Conservation (phyloP, 2,888 invertebrate genomes). For the Noctua janthe region DNA sequence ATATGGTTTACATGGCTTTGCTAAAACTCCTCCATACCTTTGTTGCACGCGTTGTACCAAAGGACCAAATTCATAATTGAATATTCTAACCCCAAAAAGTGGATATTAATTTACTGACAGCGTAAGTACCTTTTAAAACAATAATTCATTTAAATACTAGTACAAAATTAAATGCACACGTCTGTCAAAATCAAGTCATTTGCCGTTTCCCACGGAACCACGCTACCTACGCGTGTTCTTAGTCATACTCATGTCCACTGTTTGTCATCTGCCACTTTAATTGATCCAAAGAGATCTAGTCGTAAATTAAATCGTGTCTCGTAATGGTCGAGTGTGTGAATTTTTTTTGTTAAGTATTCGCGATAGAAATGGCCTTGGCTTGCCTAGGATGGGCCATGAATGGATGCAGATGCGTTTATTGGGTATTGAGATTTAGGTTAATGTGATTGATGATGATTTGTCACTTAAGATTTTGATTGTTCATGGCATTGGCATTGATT, state of each 20-base stretch:
- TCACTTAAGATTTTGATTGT: slow-evolving; percentile 14
- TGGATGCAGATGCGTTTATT: slow-evolving; percentile 58
- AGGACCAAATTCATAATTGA: too few species aligned
- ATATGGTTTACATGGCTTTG: background rate
- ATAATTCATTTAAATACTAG: background rate
- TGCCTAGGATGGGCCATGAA: slow-evolving; percentile 42
- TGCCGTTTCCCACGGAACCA: slow-evolving; percentile 83
- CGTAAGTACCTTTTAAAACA: background rate
- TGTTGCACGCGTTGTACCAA: background rate
- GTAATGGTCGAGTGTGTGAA: slow-evolving; percentile 80
- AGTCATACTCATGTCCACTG: slow-evolving; percentile 79
- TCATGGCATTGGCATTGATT: slow-evolving; percentile 3
- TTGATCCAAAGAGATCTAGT: slow-evolving; percentile 87
- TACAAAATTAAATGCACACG: slow-evolving; percentile 29
- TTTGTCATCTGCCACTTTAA: slow-evolving; percentile 88
- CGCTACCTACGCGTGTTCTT: slow-evolving; percentile 85
- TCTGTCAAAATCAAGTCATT: slow-evolving; percentile 71
- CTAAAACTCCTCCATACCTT: background rate
- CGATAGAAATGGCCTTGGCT: slow-evolving; percentile 73
- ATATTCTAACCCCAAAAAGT: background rate
- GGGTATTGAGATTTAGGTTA: slow-evolving; percentile 35
- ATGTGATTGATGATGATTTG: slow-evolving; percentile 30
- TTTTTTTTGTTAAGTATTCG: slow-evolving; percentile 69
- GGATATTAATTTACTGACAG: background rate
- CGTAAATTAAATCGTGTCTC: slow-evolving; percentile 88